A percentile compares a stretch with the other conserved stretches of the same genome.
phyloP scores from a whole-genome alignment of 2,888 invertebrate genomes.

The Heliconius cydno region DNA sequence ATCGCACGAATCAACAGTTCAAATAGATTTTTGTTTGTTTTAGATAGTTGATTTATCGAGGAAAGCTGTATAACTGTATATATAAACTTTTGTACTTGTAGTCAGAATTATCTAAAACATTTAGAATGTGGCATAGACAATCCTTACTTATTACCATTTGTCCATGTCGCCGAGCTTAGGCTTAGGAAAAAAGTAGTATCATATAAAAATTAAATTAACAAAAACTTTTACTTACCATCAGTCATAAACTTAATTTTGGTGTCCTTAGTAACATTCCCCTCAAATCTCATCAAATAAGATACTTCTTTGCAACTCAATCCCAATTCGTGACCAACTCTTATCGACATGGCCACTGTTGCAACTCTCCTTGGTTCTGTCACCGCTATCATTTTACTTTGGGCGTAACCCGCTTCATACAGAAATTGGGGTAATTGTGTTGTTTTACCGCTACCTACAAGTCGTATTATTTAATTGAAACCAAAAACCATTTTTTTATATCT shows the following conservation, averaged over 20 bases:
- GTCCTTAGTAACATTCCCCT: constrained; percentile 93
- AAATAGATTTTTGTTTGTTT: no score
- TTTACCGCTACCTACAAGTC: constrained; percentile 90
- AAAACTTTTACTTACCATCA: constrained; percentile 83
- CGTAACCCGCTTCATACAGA: constrained; percentile 97
- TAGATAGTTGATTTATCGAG: no score
- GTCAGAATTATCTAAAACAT: no score
- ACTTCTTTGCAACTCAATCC: constrained; percentile 89
- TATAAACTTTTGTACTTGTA: no score
- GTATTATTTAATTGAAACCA: background rate
- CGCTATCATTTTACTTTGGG: constrained; percentile 91
- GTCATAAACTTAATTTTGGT: constrained; percentile 99
- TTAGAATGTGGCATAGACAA: no score
- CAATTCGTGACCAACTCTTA: constrained; percentile 95
- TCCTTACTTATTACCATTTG: no score
- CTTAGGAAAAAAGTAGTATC: no score
- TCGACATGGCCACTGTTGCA: constrained; percentile 98
- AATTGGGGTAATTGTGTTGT: constrained; percentile 99
- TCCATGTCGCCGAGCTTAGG: no score
- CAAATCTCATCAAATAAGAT: constrained; percentile 97
- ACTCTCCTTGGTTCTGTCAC: constrained; percentile 99
- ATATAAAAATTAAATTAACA: background rate
- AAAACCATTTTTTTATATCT: no score
- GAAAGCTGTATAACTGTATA: no score
- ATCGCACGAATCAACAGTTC: no score